phyloP scores from a whole-genome alignment of 2,888 invertebrate genomes.

The Agriopis marginaria region DNA sequence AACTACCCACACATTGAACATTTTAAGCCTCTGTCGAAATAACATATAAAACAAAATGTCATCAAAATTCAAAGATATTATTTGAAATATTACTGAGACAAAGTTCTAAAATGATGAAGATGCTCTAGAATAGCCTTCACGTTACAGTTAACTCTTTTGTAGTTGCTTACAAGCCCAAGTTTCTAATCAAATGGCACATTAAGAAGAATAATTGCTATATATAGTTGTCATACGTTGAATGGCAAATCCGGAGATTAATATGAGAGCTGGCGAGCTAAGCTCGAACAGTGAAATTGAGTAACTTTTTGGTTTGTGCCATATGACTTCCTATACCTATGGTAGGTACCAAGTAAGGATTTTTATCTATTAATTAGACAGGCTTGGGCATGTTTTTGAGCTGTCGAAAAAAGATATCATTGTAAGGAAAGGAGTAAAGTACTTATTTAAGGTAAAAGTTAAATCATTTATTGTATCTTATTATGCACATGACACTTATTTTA shows the following conservation, averaged over 20 bases:
- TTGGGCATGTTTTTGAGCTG: no score
- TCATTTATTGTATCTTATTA: no score
- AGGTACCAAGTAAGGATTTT: background rate
- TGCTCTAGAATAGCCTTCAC: slow-evolving; percentile 67
- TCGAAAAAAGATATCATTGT: no score
- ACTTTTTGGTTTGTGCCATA: slow-evolving; percentile 25
- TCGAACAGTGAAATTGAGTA: slow-evolving; percentile 43
- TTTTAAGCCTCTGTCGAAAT: slow-evolving; percentile 16
- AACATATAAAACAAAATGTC: background rate
- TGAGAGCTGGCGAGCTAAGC: slow-evolving; percentile 44
- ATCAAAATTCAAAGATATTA: background rate
- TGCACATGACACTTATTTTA: no score
- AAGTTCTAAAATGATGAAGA: background rate
- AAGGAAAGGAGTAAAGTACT: no score
- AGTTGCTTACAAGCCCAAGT: slow-evolving; percentile 66
- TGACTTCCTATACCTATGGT: background rate
- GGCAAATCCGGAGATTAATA: slow-evolving; percentile 64
- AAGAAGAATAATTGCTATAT: slow-evolving; percentile 81
- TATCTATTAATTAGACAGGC: no score
- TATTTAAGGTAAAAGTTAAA: no score
- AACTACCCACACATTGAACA: slow-evolving; percentile 16
- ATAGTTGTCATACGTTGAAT: slow-evolving; percentile 78
- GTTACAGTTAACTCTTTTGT: slow-evolving; percentile 75
- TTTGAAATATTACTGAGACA: background rate
- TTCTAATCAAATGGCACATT: slow-evolving; percentile 81